Percentiles rank a stretch among this genome's conserved stretches.
phyloP scores from a whole-genome alignment of 2,888 invertebrate genomes.

The Callyntrura sp. region DNA sequence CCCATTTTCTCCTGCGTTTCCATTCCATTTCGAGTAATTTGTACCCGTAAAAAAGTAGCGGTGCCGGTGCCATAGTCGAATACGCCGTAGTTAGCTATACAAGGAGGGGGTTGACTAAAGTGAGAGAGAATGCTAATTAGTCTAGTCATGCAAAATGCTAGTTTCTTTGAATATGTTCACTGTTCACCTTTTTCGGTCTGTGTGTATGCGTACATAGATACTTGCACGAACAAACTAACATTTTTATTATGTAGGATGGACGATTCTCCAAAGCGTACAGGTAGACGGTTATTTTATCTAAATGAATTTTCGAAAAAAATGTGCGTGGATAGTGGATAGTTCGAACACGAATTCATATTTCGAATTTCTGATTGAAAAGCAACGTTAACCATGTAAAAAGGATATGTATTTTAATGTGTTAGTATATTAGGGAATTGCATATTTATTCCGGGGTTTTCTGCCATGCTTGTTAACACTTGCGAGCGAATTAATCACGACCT shows the following conservation, averaged over 20 bases:
- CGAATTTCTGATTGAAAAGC: too few species aligned
- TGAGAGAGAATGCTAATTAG: slow-evolving; percentile 73
- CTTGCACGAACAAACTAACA: not conserved
- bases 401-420: too few species aligned
- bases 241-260: not conserved
- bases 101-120: slow-evolving; percentile 53
- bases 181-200: slow-evolving; percentile 21
- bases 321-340: not conserved
- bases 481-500: too few species aligned
- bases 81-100: not conserved
- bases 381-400: too few species aligned
- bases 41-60: slow-evolving; percentile 57
- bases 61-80: not conserved
- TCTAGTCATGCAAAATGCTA: slow-evolving; percentile 71
- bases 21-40: slow-evolving; percentile 66
- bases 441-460: too few species aligned
- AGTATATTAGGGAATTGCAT: too few species aligned
- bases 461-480: too few species aligned
- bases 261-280: not conserved
- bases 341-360: too few species aligned
- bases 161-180: slow-evolving; percentile 69
- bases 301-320: not conserved
- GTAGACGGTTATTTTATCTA: not conserved
- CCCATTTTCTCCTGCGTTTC: slow-evolving; percentile 45
- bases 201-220: not conserved